Conservation (phyloP, 2,113 vertebrate genomes). For the Cryptotis parvus region DNA sequence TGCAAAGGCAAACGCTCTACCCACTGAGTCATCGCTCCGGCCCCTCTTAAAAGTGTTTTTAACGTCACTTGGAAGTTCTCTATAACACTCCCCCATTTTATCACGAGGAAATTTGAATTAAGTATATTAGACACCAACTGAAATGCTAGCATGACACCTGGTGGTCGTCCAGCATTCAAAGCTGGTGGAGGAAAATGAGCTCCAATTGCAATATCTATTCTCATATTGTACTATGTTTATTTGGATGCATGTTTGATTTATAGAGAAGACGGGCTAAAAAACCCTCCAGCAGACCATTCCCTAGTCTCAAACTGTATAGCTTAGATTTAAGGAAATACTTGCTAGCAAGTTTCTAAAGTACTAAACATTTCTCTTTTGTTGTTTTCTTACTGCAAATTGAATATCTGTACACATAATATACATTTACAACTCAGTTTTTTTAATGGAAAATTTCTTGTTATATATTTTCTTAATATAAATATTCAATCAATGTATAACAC, state of each 20-base stretch:
- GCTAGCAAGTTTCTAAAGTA: slow-evolving; percentile 9
- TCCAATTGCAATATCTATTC: background rate
- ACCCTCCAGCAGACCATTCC: background rate
- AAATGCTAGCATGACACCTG: slow-evolving; percentile 58
- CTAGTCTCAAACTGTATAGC: background rate
- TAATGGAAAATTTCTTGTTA: background rate
- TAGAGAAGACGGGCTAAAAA: background rate
- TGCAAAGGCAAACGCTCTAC: too few species aligned
- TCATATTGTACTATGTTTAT: background rate
- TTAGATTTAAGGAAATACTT: slow-evolving; percentile 35
- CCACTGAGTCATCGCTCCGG: too few species aligned
- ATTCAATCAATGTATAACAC: background rate
- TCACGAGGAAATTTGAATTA: slow-evolving; percentile 40
- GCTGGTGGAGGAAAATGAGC: background rate
- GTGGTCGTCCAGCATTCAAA: slow-evolving; percentile 52
- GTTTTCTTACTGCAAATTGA: slow-evolving; percentile 23
- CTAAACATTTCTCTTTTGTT: slow-evolving; percentile 24
- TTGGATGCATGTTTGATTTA: background rate
- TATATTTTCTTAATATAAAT: slow-evolving; percentile 36
- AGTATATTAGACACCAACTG: background rate
- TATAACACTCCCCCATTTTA: background rate
- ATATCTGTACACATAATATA: background rate
- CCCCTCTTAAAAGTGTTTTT: too few species aligned
- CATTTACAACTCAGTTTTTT: background rate
- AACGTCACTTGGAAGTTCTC: background rate